A percentile compares a stretch with the other conserved stretches of the same genome.
Conservation (phyloP, 2,797 vertebrate genomes). For the Poeciliopsis infans region DNA sequence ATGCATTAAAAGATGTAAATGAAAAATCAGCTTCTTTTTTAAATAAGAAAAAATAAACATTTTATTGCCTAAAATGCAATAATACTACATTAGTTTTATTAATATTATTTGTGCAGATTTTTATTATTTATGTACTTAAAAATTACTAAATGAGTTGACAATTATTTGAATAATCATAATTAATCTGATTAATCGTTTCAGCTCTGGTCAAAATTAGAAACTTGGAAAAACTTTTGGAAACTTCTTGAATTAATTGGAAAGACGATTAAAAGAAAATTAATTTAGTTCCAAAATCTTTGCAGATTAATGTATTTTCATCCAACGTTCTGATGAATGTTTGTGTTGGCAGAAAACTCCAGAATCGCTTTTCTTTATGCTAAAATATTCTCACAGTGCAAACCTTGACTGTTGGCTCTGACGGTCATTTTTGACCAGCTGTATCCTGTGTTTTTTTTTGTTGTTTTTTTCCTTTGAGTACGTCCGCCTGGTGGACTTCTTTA, state of each 20-base stretch:
- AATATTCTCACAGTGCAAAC: conserved; percentile 19
- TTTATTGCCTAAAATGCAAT: too few relatives aligned
- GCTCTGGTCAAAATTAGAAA: not conserved
- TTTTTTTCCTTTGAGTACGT: conserved; percentile 61
- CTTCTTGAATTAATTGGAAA: not conserved
- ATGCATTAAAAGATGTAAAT: too few relatives aligned
- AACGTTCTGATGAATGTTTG: not conserved
- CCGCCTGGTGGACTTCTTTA: conserved; percentile 66
- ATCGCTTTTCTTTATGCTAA: not conserved
- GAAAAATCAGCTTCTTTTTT: too few relatives aligned
- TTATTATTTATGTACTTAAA: too few relatives aligned
- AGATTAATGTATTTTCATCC: not conserved
- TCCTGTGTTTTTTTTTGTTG: conserved; percentile 69
- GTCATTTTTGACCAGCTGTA: conserved; percentile 75
- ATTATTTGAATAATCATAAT: too few relatives aligned
- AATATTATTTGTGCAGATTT: too few relatives aligned
- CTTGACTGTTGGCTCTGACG: conserved; percentile 29
- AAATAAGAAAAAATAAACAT: too few relatives aligned
- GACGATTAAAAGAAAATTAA: not conserved
- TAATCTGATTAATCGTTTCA: not conserved
- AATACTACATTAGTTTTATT: too few relatives aligned
- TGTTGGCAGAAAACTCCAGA: not conserved
- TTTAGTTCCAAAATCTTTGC: not conserved
- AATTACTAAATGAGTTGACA: too few relatives aligned
- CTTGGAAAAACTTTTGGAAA: not conserved